Conservation (phyloP, 2,113 vertebrate genomes). For the Fregata magnificens region DNA sequence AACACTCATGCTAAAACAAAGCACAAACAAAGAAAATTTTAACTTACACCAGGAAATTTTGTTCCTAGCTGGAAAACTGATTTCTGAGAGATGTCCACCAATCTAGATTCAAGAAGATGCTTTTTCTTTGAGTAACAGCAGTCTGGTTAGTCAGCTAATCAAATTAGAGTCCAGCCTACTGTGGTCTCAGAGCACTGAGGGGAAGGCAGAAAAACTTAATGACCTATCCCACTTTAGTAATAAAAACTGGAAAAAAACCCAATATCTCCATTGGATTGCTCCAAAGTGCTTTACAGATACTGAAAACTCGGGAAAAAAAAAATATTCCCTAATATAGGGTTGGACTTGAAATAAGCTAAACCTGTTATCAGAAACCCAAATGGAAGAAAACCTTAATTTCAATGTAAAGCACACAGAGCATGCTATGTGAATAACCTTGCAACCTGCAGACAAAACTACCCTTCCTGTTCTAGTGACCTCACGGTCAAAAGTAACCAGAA, state of each 20-base stretch:
- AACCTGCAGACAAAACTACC: neutral
- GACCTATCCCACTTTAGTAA: neutral
- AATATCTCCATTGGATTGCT: neutral
- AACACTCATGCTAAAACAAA: conserved; percentile 20
- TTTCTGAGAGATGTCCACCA: conserved; percentile 17
- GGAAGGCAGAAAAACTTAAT: neutral
- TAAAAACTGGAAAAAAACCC: neutral
- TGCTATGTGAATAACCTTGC: neutral
- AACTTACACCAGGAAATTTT: conserved; percentile 37
- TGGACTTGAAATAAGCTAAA: neutral
- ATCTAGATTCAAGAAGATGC: neutral
- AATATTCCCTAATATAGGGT: neutral
- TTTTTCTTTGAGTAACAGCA: neutral
- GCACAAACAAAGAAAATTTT: neutral
- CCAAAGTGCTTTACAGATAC: neutral
- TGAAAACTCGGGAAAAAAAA: neutral
- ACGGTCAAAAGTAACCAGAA: neutral
- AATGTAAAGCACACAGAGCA: neutral
- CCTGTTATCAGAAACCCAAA: neutral
- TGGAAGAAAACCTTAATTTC: neutral
- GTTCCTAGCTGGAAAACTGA: neutral
- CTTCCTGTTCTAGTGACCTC: neutral
- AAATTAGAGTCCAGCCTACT: neutral
- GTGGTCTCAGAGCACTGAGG: neutral
- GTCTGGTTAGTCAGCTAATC: neutral